These are phyloP conservation scores for Pectinophora gossypiella DNA, from an alignment of 1,140 invertebrate species.

Conservation along the genomic window DNA sequence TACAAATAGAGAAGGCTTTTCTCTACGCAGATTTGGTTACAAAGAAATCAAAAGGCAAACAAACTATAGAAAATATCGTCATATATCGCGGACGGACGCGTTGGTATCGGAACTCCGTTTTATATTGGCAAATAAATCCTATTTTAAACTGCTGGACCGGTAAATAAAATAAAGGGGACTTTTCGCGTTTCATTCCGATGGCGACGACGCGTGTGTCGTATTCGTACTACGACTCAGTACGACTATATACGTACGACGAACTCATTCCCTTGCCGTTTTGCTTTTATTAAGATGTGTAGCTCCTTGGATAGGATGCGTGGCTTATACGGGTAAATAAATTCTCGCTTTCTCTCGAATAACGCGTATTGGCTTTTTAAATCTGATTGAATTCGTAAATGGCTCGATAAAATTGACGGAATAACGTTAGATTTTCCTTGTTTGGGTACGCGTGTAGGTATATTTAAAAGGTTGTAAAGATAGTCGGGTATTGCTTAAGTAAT, in stretches of 20 bases:
- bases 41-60: too few relatives aligned
- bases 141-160: constrained; percentile 48
- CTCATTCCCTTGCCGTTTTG: constrained; percentile 35
- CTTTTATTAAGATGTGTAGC: constrained; percentile 59
- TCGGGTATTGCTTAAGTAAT: too few relatives aligned
- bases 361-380: constrained; percentile 12
- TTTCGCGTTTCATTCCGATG: constrained; percentile 47
- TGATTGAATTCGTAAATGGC: constrained; percentile 11
- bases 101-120: constrained; percentile 30
- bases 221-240: too few relatives aligned
- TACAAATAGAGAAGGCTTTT: too few relatives aligned
- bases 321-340: constrained; percentile 21
- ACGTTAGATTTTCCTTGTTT: too few relatives aligned
- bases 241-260: constrained; percentile 21
- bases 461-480: too few relatives aligned
- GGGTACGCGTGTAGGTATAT: too few relatives aligned
- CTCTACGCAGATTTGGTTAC: too few relatives aligned
- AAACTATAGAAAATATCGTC: too few relatives aligned
- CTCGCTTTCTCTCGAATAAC: constrained; percentile 8
- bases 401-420: neutral
- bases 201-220: too few relatives aligned
- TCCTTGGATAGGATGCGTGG: constrained; percentile 26
- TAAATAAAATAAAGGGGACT: constrained; percentile 57
- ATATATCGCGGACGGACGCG: too few relatives aligned
- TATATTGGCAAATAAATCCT: constrained; percentile 60